These are phyloP conservation scores for Troilus luridus DNA, from an alignment of 2,888 invertebrate species.

Conservation along the genomic window DNA sequence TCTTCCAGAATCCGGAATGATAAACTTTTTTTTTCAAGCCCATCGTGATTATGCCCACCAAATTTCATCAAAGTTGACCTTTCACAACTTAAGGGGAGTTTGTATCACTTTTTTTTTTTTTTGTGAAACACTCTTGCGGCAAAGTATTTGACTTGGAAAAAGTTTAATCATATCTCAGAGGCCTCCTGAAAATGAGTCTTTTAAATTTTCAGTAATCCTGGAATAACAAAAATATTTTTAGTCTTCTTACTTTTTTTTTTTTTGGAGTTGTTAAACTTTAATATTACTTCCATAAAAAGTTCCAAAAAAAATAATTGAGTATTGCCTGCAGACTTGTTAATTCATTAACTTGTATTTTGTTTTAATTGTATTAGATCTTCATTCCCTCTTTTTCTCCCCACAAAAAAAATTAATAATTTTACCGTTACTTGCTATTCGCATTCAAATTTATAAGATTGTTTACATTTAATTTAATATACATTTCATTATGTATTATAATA, in stretches of 20 bases:
- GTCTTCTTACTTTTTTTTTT: background rate
- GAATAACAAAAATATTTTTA: slow-evolving; percentile 25
- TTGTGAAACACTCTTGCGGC: background rate
- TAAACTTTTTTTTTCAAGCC: slow-evolving; percentile 39
- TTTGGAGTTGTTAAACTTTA: background rate
- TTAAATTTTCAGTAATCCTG: slow-evolving; percentile 16
- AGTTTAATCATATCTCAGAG: slow-evolving; percentile 20
- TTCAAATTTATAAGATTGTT: background rate
- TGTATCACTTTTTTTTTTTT: slow-evolving; percentile 12
- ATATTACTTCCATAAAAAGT: background rate
- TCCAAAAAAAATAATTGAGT: background rate
- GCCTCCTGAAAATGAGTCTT: slow-evolving; percentile 9
- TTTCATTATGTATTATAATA: too few species aligned
- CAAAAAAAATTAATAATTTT: too few species aligned
- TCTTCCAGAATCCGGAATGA: slow-evolving; percentile 5
- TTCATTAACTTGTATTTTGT: background rate
- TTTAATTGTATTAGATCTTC: background rate
- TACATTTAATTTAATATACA: background rate
- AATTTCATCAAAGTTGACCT: slow-evolving; percentile 40
- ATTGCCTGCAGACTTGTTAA: background rate
- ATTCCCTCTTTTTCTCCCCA: too few species aligned
- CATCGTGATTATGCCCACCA: background rate
- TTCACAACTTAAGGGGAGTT: slow-evolving; percentile 30
- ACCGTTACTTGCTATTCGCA: too few species aligned
- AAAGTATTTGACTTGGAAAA: slow-evolving; percentile 26